phyloP scores from a whole-genome alignment of 2,888 invertebrate genomes.

The Pycnomerus fuliginosus region DNA sequence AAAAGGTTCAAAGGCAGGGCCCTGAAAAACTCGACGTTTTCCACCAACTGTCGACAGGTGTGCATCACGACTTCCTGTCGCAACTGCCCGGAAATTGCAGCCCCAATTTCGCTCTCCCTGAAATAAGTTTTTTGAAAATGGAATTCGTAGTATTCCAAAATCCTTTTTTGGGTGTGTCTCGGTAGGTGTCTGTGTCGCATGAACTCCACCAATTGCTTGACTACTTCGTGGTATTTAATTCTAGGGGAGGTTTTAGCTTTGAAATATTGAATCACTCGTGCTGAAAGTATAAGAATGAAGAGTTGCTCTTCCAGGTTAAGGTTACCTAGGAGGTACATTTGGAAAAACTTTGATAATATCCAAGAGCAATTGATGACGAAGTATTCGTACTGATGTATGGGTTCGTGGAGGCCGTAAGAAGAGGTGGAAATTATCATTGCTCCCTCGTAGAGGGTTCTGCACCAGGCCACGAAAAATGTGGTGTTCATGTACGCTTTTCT shows the following conservation, averaged over 20 bases:
- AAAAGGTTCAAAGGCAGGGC: conserved; percentile 55
- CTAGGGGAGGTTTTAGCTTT: conserved; percentile 50
- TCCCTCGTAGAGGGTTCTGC: too few species aligned
- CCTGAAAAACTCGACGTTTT: conserved; percentile 58
- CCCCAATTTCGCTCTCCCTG: conserved; percentile 57
- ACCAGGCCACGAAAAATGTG: too few species aligned
- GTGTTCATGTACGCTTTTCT: too few species aligned
- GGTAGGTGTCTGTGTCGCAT: conserved; percentile 62
- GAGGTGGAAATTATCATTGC: too few species aligned
- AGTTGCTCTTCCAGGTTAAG: too few species aligned
- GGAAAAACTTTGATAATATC: too few species aligned
- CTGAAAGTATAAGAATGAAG: too few species aligned
- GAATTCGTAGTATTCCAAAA: conserved; percentile 61
- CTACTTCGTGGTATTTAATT: conserved; percentile 56
- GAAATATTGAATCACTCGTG: conserved; percentile 48
- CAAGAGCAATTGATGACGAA: too few species aligned
- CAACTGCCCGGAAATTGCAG: conserved; percentile 57
- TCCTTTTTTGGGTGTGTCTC: conserved; percentile 54
- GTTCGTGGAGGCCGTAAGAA: too few species aligned
- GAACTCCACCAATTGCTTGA: conserved; percentile 59
- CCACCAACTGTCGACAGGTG: conserved; percentile 57
- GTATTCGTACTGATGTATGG: too few species aligned
- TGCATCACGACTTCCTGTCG: conserved; percentile 58
- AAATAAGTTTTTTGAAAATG: conserved; percentile 61
- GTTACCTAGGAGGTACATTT: too few species aligned